Percentiles rank a stretch among this genome's conserved stretches.
Evolutionary conservation across 2,113 vertebrate genomes (phyloP).

Genomic region (Pomatostomus ruficeps): DNA sequence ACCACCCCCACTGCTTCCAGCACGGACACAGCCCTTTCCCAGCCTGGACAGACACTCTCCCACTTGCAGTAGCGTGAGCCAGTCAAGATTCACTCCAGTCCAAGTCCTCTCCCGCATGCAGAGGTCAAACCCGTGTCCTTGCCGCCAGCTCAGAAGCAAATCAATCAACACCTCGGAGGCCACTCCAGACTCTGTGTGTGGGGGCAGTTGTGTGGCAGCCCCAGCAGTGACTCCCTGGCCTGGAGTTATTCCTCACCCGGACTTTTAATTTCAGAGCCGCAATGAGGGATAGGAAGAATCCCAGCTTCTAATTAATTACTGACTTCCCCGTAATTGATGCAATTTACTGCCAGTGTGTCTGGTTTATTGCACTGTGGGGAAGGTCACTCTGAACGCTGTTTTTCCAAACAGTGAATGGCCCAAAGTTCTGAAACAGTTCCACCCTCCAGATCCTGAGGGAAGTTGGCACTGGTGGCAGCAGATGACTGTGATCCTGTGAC

Average conservation of each 20-base stretch:
- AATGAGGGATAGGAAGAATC: not conserved
- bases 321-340: not conserved
- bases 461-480: not conserved
- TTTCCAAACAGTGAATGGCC: not conserved
- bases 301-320: not conserved
- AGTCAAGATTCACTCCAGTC: not conserved
- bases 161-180: not conserved
- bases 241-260: not conserved
- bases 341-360: not conserved
- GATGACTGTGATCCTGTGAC: too few species aligned
- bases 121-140: not conserved
- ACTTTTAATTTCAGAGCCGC: not conserved
- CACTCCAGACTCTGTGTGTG: not conserved
- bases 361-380: not conserved
- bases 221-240: not conserved
- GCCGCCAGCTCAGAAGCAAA: not conserved
- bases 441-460: not conserved
- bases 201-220: not conserved
- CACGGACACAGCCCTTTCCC: not conserved
- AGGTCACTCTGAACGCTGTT: not conserved
- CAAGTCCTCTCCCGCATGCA: not conserved
- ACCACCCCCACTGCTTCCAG: not conserved
- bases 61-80: not conserved
- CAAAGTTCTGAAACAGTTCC: not conserved
- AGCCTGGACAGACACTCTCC: accelerated